phyloP scores from a whole-genome alignment of 2,888 invertebrate genomes.

The Dascillus cervinus region DNA sequence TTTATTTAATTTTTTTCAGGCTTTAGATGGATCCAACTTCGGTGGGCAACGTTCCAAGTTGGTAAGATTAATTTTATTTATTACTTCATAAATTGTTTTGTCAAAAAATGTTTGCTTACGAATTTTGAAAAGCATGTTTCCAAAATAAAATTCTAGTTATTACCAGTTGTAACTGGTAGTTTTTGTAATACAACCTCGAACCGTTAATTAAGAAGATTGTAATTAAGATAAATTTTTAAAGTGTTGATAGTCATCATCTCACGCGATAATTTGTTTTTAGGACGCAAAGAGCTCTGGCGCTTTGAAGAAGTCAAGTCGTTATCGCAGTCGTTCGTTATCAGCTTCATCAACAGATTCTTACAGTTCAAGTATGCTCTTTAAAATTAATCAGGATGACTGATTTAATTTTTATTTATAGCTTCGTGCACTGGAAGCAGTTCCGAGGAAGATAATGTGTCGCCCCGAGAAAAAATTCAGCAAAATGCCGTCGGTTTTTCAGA shows the following conservation, averaged over 20 bases:
- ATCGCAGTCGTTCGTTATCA: constrained; percentile 83
- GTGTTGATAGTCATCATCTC: too few species aligned
- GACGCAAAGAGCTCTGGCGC: constrained; percentile 61
- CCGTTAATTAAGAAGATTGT: too few species aligned
- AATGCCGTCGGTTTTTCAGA: constrained; percentile 78
- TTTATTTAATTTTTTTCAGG: constrained; percentile 35
- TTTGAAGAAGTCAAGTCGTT: constrained; percentile 78
- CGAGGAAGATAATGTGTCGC: constrained; percentile 89
- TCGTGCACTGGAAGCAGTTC: constrained; percentile 76
- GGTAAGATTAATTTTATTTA: constrained; percentile 45
- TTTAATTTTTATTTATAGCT: constrained; percentile 25
- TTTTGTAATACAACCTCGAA: too few species aligned
- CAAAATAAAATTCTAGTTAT: too few species aligned
- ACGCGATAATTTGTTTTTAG: too few species aligned
- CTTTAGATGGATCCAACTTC: constrained; percentile 45
- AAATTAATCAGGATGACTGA: constrained; percentile 1
- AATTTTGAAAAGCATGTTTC: too few species aligned
- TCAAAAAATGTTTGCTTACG: too few species aligned
- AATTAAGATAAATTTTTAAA: too few species aligned
- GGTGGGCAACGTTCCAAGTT: constrained; percentile 46
- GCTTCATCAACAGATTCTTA: constrained; percentile 94
- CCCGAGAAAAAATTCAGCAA: constrained; percentile 86
- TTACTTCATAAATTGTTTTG: too few species aligned
- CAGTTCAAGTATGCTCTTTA: constrained; percentile 63
- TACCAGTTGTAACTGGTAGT: too few species aligned